phyloP scores from a whole-genome alignment of 2,113 vertebrate species.

The Pelvicachromis taeniatus region DNA sequence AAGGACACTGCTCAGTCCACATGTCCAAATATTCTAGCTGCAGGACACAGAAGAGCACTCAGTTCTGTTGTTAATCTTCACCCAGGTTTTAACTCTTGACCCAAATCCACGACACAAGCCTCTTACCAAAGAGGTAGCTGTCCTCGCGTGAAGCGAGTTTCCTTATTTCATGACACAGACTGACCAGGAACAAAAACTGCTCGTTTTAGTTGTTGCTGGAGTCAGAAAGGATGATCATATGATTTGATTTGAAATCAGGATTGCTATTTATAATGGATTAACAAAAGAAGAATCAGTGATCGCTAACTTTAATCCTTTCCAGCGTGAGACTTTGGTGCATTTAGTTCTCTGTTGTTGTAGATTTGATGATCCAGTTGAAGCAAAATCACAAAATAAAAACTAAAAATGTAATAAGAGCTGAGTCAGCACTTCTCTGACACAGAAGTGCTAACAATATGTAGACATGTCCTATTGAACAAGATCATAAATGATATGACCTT shows the following conservation, averaged over 20 bases:
- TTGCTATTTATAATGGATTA: not conserved
- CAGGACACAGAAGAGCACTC: not conserved
- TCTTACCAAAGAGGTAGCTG: constrained; percentile 1
- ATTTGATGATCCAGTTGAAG: not conserved
- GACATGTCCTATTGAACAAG: not conserved
- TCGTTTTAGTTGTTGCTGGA: not conserved
- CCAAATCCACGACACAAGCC: not conserved
- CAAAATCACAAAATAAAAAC: not conserved
- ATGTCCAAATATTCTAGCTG: not conserved
- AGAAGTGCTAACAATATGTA: not conserved
- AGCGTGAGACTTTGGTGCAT: not conserved
- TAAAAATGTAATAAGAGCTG: not conserved
- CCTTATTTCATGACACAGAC: constrained; percentile 11
- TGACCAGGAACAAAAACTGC: not conserved
- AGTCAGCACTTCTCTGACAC: not conserved
- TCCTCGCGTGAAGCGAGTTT: constrained; percentile 4
- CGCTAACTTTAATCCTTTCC: not conserved
- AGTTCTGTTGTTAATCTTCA: not conserved
- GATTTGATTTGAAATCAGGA: not conserved
- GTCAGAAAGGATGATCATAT: not conserved
- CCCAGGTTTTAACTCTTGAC: constrained; percentile 14
- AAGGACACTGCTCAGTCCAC: not conserved
- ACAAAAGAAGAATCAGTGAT: not conserved
- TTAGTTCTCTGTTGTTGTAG: not conserved
- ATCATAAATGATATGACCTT: not conserved